Evolutionary conservation across 2,888 invertebrate genomes (phyloP).

Genomic region (Bhutanitis thaidina): DNA sequence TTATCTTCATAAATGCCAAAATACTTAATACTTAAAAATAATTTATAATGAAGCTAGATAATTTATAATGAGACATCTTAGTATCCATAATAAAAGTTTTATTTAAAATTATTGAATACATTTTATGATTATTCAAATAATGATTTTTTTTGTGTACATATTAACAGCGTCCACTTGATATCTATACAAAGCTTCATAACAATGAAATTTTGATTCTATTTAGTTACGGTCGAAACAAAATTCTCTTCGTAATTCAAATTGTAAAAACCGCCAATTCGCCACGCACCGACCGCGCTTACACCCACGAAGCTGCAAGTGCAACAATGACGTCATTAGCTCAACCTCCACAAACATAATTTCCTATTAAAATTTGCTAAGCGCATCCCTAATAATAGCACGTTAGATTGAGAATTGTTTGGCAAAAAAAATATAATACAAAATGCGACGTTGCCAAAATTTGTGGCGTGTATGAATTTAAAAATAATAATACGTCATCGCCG

Average conservation of each 20-base stretch:
- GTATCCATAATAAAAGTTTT: no score
- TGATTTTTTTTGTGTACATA: no score
- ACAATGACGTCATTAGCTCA: slow-evolving; percentile 57
- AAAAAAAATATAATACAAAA: slow-evolving; percentile 21
- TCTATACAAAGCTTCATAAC: slow-evolving; percentile 18
- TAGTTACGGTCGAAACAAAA: slow-evolving; percentile 42
- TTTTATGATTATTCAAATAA: no score
- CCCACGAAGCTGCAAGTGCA: slow-evolving; percentile 61
- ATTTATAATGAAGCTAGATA: no score
- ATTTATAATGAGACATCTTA: no score
- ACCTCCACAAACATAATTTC: slow-evolving; percentile 12
- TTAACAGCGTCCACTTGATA: slow-evolving; percentile 13
- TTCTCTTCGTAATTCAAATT: slow-evolving; percentile 56
- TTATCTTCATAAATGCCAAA: no score
- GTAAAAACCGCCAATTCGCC: slow-evolving; percentile 65
- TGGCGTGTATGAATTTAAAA: slow-evolving; percentile 68
- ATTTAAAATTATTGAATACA: no score
- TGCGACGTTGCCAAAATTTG: slow-evolving; percentile 26
- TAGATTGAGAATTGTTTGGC: slow-evolving; percentile 34
- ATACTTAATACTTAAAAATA: no score
- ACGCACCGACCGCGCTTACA: slow-evolving; percentile 60
- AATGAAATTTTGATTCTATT: slow-evolving; percentile 31
- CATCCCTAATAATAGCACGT: slow-evolving; percentile 14
- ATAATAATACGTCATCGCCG: slow-evolving; percentile 68
- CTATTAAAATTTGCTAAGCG: not conserved